phyloP scores from a whole-genome alignment of 2,888 invertebrate genomes.

The Hemithea aestivaria region DNA sequence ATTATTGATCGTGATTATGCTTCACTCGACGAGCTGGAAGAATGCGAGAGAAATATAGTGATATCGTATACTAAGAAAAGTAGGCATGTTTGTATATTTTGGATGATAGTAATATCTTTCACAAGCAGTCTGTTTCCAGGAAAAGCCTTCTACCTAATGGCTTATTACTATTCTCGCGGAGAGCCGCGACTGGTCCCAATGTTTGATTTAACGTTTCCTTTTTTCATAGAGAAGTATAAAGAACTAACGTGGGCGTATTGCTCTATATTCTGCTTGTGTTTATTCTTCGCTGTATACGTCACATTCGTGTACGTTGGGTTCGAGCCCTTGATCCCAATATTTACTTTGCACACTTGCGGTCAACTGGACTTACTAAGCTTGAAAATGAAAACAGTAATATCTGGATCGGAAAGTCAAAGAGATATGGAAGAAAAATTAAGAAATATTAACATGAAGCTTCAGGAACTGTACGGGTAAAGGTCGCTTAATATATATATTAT shows the following conservation, averaged over 20 bases:
- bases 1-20: constrained; percentile 47
- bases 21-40: constrained; percentile 27
- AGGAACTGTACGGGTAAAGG: constrained; percentile 51
- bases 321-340: constrained; percentile 60
- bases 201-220: constrained; percentile 48
- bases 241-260: constrained; percentile 30
- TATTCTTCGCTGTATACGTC: constrained; percentile 41
- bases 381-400: constrained; percentile 41
- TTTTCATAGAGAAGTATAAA: constrained; percentile 40
- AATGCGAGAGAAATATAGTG: constrained; percentile 41
- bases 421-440: constrained; percentile 41
- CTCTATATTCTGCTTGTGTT: constrained; percentile 27
- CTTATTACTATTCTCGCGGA: constrained; percentile 34
- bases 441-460: constrained; percentile 44
- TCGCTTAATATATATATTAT: too few relatives aligned
- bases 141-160: constrained; percentile 46
- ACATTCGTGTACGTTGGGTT: constrained; percentile 46
- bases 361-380: constrained; percentile 49
- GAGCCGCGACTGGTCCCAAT: constrained; percentile 42
- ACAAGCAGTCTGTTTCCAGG: constrained; percentile 44
- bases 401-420: constrained; percentile 23
- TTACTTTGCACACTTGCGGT: constrained; percentile 55
- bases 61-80: constrained; percentile 38
- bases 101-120: constrained; percentile 35
- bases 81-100: constrained; percentile 40